A percentile compares a stretch with the other conserved stretches of the same genome.
Evolutionary conservation across 2,888 invertebrate genomes (phyloP).

Genomic region (Pinctada fucata): DNA sequence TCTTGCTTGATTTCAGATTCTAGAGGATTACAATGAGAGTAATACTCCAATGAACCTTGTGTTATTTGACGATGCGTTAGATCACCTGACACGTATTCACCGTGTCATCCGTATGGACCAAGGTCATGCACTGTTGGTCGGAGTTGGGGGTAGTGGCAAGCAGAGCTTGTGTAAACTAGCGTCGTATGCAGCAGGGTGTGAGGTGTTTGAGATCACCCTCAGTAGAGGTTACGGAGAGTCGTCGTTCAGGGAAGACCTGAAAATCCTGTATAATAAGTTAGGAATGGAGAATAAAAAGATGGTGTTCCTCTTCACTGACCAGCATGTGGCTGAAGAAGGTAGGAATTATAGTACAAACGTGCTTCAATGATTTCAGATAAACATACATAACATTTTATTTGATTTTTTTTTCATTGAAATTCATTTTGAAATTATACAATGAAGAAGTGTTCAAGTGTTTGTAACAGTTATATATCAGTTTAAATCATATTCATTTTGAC

Average conservation of each 20-base stretch:
- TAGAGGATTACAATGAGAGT: constrained; percentile 90
- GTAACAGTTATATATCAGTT: no score
- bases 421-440: no score
- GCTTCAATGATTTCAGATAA: no score
- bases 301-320: constrained; percentile 90
- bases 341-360: constrained; percentile 5
- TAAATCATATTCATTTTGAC: no score
- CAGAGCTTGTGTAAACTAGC: constrained; percentile 87
- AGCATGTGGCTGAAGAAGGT: constrained; percentile 82
- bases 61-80: constrained; percentile 93
- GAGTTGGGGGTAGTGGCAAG: constrained; percentile 94
- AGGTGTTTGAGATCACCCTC: constrained; percentile 88
- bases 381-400: no score
- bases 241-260: constrained; percentile 91
- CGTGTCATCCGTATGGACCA: constrained; percentile 89
- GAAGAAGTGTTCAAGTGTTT: no score
- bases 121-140: constrained; percentile 90
- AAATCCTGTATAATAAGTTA: constrained; percentile 85
- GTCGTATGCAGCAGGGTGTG: constrained; percentile 89
- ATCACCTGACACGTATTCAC: constrained; percentile 92
- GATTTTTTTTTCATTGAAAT: no score
- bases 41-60: constrained; percentile 86
- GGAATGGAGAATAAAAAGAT: constrained; percentile 88
- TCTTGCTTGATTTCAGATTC: constrained; percentile 80
- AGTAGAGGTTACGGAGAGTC: constrained; percentile 91